These are phyloP conservation scores for Diplolepis rosae DNA, from an alignment of 2,888 invertebrate species.

Conservation along the genomic window DNA sequence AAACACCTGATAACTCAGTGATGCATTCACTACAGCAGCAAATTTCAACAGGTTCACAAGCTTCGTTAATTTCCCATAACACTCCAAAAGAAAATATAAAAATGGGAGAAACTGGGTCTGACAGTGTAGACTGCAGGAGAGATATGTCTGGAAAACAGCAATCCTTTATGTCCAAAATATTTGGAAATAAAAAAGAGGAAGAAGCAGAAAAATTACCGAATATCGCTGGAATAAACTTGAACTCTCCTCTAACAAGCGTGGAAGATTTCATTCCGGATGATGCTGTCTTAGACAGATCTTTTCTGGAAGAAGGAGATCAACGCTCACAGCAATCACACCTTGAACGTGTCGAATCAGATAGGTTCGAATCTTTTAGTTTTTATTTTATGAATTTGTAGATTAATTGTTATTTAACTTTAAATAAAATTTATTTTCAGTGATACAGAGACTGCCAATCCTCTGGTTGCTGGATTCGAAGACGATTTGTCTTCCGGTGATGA, in stretches of 20 bases:
- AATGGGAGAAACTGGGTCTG: neutral
- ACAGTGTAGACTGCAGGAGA: conserved; percentile 56
- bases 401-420: neutral
- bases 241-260: conserved; percentile 74
- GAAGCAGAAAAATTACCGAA: conserved; percentile 60
- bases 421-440: conserved; percentile 75
- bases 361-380: conserved; percentile 67
- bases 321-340: conserved; percentile 70
- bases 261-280: conserved; percentile 85
- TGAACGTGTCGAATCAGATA: conserved; percentile 76
- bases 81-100: conserved; percentile 38
- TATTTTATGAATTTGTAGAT: neutral
- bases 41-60: too few species aligned
- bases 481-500: conserved; percentile 84
- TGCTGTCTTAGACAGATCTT: conserved; percentile 84
- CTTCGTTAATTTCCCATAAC: conserved; percentile 30
- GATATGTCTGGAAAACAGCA: conserved; percentile 52
- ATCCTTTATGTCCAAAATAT: conserved; percentile 67
- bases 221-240: conserved; percentile 46
- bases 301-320: conserved; percentile 81
- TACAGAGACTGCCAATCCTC: conserved; percentile 83
- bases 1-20: conserved; percentile 47
- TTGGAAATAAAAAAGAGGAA: conserved; percentile 67
- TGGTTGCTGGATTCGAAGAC: conserved; percentile 89
- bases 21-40: conserved; percentile 41